A percentile compares a stretch with the other conserved stretches of the same genome.
These are phyloP conservation scores for Lordiphosa mommai DNA, from an alignment of 1,140 invertebrate genomes.

Conservation along the genomic window DNA sequence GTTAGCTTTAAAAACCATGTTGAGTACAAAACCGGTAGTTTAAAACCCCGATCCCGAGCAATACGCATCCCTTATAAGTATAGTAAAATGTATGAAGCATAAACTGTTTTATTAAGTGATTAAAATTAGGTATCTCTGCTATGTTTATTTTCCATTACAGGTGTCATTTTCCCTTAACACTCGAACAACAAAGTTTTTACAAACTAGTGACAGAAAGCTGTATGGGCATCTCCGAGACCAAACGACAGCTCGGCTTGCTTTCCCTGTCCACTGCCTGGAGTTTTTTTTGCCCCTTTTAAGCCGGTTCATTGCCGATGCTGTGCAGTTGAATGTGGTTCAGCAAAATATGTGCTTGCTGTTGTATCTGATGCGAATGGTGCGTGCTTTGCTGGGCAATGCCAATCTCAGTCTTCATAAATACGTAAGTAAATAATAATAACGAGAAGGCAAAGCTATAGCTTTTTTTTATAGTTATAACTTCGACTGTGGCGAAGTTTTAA, in stretches of 20 bases:
- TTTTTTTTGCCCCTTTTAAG: slow-evolving; percentile 14
- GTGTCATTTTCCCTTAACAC: slow-evolving; percentile 1
- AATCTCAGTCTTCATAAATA: slow-evolving; percentile 17
- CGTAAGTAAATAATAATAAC: no score
- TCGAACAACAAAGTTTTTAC: slow-evolving; percentile 30
- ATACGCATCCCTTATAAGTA: no score
- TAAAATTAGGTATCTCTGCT: no score
- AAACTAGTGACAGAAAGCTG: slow-evolving; percentile 13
- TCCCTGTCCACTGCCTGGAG: slow-evolving; percentile 13
- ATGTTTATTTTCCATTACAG: no score
- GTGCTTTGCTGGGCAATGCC: slow-evolving; percentile 16
- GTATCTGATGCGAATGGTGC: slow-evolving; percentile 39
- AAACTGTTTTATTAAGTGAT: no score
- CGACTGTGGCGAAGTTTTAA: no score
- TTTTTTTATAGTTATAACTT: no score
- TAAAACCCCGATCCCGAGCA: no score
- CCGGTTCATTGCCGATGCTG: slow-evolving; percentile 20
- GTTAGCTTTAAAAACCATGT: no score
- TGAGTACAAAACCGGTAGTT: no score
- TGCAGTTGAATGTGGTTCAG: slow-evolving; percentile 15
- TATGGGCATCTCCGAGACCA: slow-evolving; percentile 5
- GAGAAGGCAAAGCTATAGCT: no score
- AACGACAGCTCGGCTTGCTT: slow-evolving; percentile 5
- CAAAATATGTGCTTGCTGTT: slow-evolving; percentile 16
- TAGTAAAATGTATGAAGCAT: no score